Evolutionary conservation across 2,797 vertebrate genomes (phyloP).

Genomic region (Lindbergichthys nudifrons): DNA sequence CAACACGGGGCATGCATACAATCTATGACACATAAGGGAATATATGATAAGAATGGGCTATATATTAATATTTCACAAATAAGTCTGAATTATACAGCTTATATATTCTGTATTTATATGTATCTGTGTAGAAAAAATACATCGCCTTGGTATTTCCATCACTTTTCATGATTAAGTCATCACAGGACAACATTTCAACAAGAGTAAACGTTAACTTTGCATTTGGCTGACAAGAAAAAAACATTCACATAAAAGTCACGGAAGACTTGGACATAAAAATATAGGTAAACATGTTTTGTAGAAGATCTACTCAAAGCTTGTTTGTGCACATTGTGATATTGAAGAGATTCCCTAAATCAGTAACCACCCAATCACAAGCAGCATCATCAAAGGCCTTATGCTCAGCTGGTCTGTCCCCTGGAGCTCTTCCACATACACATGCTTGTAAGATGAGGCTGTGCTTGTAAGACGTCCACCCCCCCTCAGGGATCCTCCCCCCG

Average conservation of each 20-base stretch:
- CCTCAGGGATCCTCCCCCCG: background rate
- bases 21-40: too few species aligned
- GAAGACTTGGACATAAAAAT: constrained; percentile 10
- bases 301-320: background rate
- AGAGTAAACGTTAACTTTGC: background rate
- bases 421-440: background rate
- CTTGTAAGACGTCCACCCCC: background rate
- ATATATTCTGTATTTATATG: too few species aligned
- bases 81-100: too few species aligned
- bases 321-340: background rate
- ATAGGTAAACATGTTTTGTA: background rate
- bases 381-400: too few species aligned
- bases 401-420: background rate
- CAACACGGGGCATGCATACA: too few species aligned
- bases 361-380: background rate
- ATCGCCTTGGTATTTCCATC: background rate
- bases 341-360: background rate
- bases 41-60: too few species aligned
- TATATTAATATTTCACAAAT: too few species aligned
- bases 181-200: background rate
- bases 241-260: background rate
- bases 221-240: constrained; percentile 6
- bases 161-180: too few species aligned
- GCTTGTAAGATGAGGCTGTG: background rate
- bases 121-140: too few species aligned